Percentiles rank a stretch among this genome's conserved stretches.
Conservation (phyloP, 2,888 invertebrate species). For the Therioaphis trifolii region DNA sequence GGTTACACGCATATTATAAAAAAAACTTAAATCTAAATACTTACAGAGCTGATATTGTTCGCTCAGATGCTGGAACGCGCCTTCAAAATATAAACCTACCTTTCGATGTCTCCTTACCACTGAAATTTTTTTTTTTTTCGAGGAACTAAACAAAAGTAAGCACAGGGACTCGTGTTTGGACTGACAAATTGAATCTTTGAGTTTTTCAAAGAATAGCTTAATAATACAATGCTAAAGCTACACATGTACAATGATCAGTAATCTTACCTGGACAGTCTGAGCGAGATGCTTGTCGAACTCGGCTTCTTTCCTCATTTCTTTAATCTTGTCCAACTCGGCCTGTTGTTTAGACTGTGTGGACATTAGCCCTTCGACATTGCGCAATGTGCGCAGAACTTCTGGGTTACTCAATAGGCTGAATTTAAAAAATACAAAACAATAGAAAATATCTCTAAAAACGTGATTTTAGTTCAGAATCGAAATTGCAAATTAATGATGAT, state of each 20-base stretch:
- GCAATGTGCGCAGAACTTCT: slow-evolving; percentile 88
- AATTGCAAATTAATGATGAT: slow-evolving; percentile 66
- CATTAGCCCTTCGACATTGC: slow-evolving; percentile 77
- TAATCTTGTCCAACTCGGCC: slow-evolving; percentile 71
- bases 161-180: slow-evolving; percentile 63
- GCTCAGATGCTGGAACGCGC: slow-evolving; percentile 52
- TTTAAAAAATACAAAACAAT: slow-evolving; percentile 66
- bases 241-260: slow-evolving; percentile 49
- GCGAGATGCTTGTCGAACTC: slow-evolving; percentile 82
- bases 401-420: slow-evolving; percentile 83
- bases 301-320: slow-evolving; percentile 80
- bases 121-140: slow-evolving; percentile 59
- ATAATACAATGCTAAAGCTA: slow-evolving; percentile 46
- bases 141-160: slow-evolving; percentile 61
- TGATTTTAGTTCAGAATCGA: slow-evolving; percentile 36
- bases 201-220: slow-evolving; percentile 34
- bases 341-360: slow-evolving; percentile 72
- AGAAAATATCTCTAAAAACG: slow-evolving; percentile 55
- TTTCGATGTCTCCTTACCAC: slow-evolving; percentile 39
- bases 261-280: slow-evolving; percentile 77
- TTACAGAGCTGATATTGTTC: slow-evolving; percentile 57
- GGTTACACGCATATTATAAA: not conserved
- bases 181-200: slow-evolving; percentile 29
- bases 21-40: slow-evolving; percentile 63
- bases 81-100: slow-evolving; percentile 59